Conservation (phyloP, 2,888 invertebrate species). For the Hymenopus coronatus region DNA sequence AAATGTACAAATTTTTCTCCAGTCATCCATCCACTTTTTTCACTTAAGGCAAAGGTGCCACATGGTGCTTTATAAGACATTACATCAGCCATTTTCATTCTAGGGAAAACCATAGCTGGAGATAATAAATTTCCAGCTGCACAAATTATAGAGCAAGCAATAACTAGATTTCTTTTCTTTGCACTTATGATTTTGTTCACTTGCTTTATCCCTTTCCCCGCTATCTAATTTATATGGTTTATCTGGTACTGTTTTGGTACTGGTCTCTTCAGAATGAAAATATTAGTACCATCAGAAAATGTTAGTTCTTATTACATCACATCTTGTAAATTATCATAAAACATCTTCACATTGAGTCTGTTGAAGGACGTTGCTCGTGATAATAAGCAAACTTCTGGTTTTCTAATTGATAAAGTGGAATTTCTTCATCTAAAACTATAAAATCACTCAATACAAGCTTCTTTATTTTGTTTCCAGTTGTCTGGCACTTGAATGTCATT, state of each 20-base stretch:
- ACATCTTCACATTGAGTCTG: slow-evolving; percentile 32
- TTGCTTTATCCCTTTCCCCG: too few species aligned
- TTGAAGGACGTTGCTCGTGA: slow-evolving; percentile 34
- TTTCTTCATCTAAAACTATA: background rate
- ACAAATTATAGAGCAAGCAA: slow-evolving; percentile 40
- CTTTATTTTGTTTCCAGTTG: background rate
- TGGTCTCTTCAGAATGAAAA: slow-evolving; percentile 28
- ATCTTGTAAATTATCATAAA: slow-evolving; percentile 38
- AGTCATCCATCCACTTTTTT: slow-evolving; percentile 44
- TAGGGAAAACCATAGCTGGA: slow-evolving; percentile 42
- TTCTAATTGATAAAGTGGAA: background rate
- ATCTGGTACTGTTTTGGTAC: background rate
- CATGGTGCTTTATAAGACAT: slow-evolving; percentile 6
- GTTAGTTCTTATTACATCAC: slow-evolving; percentile 34
- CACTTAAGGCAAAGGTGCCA: too few species aligned
- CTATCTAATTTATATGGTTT: too few species aligned
- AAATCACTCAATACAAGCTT: background rate
- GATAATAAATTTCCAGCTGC: slow-evolving; percentile 40
- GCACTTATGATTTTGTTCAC: background rate
- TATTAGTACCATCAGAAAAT: slow-evolving; percentile 35
- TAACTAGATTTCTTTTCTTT: slow-evolving; percentile 41
- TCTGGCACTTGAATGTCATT: background rate
- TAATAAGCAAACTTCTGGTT: slow-evolving; percentile 1
- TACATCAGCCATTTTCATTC: background rate
- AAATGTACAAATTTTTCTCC: slow-evolving; percentile 41